Evolutionary conservation across 2,113 vertebrate genomes (phyloP), one percentile per base, ranked within the genome.

Genomic region (Cryptotis parvus): DNA sequence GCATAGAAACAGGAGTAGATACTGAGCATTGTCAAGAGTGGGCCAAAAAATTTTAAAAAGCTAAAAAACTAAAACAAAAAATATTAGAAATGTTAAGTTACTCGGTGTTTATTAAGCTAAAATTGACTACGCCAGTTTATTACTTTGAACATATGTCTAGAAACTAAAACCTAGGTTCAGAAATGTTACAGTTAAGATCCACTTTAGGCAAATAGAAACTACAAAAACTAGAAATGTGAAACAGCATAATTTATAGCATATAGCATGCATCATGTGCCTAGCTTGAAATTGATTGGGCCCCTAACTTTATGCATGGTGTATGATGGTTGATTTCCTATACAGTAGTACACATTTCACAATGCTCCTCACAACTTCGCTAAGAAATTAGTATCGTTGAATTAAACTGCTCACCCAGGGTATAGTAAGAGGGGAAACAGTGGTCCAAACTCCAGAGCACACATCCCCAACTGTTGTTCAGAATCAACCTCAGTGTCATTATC

Each of bases 371-470:
- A 58, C 55, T 22, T 5, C 55, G 18, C 18, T 24, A 24, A 58
- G 55, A 49, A 49, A 58, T 58, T 24, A 6, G 55, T 58, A 18
- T 58, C 55, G 4, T 18, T 58, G 55, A 58, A 78, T 93, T 55
- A 73, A 80, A 6, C 79, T 80, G 22, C 20, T 70, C 79, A 18
- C 9, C 74, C 65, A 70, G 15, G 10, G 15, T 93, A 33, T 92
- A 74, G 35, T 41, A 27, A 80, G 68, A 43, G 6, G 89, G 81
- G 11, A 52, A 84, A 29, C 41, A 78, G 82, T 91, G 58, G 35
- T 89, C 91, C 84, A 89, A 75, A 33, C 39, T 84, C 12, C 41
- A 89, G 66, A 91, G 73, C 39, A 80, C 75, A 81, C 27, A 11
- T 68, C 18, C 52, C 63, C 70, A 82, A 75, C 22, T 93, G 68